A percentile compares a stretch with the other conserved stretches of the same genome.
Conservation (phyloP, 2,113 vertebrate genomes). For the Vidua chalybeata region DNA sequence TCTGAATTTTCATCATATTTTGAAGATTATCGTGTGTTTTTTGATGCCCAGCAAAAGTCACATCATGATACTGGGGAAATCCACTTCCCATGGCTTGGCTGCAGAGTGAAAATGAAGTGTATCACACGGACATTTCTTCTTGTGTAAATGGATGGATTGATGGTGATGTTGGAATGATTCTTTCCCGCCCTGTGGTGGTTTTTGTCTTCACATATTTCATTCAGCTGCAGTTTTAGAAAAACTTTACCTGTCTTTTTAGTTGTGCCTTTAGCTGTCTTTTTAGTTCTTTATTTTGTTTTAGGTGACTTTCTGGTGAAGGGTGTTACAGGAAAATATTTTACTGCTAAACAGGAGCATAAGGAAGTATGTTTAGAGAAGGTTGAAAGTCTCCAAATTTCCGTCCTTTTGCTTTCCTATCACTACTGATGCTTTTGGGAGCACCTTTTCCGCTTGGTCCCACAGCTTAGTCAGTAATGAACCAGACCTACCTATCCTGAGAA, state of each 20-base stretch:
- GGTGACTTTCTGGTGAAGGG: neutral
- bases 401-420: neutral
- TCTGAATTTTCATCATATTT: neutral
- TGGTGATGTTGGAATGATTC: neutral
- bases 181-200: neutral
- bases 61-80: neutral
- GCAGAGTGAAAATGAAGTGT: neutral
- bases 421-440: neutral
- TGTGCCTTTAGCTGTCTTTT: neutral
- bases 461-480: neutral
- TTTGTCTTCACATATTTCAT: neutral
- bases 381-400: neutral
- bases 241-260: neutral
- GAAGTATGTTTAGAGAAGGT: neutral
- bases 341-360: neutral
- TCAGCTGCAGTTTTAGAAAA: neutral
- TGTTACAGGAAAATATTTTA: neutral
- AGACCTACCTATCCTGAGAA: neutral
- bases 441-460: neutral
- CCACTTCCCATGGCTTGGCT: neutral
- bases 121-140: neutral
- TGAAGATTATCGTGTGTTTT: accelerated
- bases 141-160: neutral
- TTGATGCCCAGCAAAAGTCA: neutral
- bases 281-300: neutral